A percentile compares a stretch with the other conserved stretches of the same genome.
phyloP scores from a whole-genome alignment of 53 echinoderm and acorn worm species.

The Crossaster papposus region DNA sequence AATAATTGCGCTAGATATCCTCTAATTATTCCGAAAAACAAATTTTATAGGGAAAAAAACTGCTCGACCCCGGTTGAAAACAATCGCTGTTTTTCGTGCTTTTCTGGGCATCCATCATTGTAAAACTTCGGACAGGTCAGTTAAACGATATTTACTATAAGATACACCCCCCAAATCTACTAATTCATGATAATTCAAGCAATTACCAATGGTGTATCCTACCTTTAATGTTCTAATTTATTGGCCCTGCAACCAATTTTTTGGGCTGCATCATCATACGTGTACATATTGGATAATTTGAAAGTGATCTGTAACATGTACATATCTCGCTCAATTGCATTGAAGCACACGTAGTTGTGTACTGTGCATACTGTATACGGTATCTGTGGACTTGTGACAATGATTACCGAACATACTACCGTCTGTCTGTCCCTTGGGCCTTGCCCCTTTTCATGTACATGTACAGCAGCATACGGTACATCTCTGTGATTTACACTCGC shows the following conservation, averaged over 20 bases:
- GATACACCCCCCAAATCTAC: no score
- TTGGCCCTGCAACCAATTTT: not conserved
- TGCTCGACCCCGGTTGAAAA: no score
- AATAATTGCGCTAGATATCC: no score
- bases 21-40: no score
- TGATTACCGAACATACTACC: not conserved
- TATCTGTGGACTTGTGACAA: not conserved
- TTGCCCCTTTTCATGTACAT: not conserved
- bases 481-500: not conserved
- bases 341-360: not conserved
- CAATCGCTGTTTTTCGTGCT: no score
- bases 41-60: no score
- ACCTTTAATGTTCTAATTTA: not conserved
- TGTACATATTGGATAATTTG: not conserved
- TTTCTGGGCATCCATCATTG: no score
- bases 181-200: no score
- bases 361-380: not conserved
- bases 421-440: not conserved
- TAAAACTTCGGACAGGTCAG: no score
- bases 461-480: not conserved
- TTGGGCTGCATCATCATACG: no score
- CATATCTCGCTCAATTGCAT: not conserved
- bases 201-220: no score
- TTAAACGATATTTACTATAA: no score
- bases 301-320: not conserved